Percentiles rank a stretch among this genome's conserved stretches.
These are phyloP conservation scores for Torymus texanus DNA, from an alignment of 2,888 invertebrate genomes.

Conservation along the genomic window DNA sequence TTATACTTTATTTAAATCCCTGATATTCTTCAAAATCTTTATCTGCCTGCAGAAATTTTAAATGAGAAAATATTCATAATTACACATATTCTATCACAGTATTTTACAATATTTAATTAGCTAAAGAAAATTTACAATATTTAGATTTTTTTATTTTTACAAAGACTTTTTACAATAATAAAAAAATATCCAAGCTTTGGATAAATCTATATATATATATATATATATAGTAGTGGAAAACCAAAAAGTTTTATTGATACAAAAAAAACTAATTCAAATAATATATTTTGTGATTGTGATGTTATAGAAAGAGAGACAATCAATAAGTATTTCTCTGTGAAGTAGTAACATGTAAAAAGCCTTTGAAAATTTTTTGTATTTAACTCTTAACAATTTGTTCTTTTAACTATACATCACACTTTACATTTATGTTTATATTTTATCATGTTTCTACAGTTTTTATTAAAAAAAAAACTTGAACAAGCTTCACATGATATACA, in stretches of 20 bases:
- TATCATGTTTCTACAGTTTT: conserved; percentile 17
- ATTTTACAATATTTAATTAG: conserved; percentile 9
- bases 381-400: neutral
- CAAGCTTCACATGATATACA: conserved; percentile 67
- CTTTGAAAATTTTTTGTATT: neutral
- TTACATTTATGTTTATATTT: neutral
- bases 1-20: neutral
- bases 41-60: conserved; percentile 44
- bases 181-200: too few species aligned
- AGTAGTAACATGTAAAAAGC: too few species aligned
- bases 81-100: conserved; percentile 27
- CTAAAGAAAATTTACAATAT: neutral
- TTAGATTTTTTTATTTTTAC: neutral
- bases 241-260: too few species aligned
- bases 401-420: too few species aligned
- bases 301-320: too few species aligned
- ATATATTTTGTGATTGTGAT: too few species aligned
- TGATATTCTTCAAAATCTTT: neutral
- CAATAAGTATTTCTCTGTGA: too few species aligned
- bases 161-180: too few species aligned
- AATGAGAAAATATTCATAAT: conserved; percentile 21
- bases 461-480: conserved; percentile 31
- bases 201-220: too few species aligned
- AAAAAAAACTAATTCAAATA: too few species aligned
- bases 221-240: too few species aligned